phyloP scores from a whole-genome alignment of 1,140 invertebrate species.

The Heliconius melpomene region DNA sequence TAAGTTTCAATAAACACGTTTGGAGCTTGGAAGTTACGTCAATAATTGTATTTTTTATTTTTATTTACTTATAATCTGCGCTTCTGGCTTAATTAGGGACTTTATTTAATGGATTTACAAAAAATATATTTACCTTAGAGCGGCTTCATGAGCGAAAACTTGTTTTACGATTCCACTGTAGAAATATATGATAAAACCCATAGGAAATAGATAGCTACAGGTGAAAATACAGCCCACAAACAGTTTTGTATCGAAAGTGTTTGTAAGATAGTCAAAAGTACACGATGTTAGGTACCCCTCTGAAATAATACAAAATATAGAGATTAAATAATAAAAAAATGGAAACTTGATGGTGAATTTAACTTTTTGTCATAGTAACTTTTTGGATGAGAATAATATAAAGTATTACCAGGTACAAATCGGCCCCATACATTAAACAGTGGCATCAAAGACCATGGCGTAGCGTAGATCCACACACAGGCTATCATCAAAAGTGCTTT shows the following conservation, averaged over 20 bases:
- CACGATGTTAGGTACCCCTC: constrained; percentile 89
- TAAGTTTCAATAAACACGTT: too few species aligned
- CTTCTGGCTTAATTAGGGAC: too few species aligned
- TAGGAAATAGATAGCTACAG: constrained; percentile 90
- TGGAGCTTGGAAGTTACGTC: too few species aligned
- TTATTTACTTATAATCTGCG: too few species aligned
- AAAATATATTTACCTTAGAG: constrained; percentile 78
- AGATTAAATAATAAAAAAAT: background rate
- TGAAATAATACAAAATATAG: too few species aligned
- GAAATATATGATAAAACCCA: constrained; percentile 90
- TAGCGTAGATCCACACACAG: constrained; percentile 88
- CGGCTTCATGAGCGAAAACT: constrained; percentile 92
- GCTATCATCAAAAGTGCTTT: constrained; percentile 88
- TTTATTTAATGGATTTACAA: background rate
- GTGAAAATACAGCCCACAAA: constrained; percentile 89
- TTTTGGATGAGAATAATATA: constrained; percentile 4
- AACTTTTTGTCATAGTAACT: background rate
- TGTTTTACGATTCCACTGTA: constrained; percentile 93
- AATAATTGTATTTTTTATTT: too few species aligned
- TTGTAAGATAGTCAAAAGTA: constrained; percentile 91
- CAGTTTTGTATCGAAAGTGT: constrained; percentile 86
- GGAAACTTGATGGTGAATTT: background rate
- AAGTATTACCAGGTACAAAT: constrained; percentile 86
- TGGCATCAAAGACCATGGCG: constrained; percentile 91
- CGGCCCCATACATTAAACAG: constrained; percentile 90